Conservation (phyloP, 2,888 invertebrate species). For the Campoplex capitator region DNA sequence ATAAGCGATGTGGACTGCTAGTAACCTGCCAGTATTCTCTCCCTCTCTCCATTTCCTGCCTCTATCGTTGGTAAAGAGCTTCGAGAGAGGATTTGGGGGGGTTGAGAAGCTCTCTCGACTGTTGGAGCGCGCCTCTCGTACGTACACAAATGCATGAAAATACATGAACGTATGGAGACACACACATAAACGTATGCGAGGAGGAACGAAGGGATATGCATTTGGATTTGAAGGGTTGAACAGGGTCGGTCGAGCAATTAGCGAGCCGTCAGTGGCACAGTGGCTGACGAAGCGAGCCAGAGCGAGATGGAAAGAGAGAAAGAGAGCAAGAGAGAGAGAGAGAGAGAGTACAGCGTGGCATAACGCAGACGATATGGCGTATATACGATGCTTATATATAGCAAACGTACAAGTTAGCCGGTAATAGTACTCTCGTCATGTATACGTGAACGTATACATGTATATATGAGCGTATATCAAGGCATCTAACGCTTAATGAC, state of each 20-base stretch:
- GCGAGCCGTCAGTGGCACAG: conserved; percentile 85
- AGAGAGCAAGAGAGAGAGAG: conserved; percentile 24
- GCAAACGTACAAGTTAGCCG: conserved; percentile 45
- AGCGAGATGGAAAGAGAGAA: conserved; percentile 37
- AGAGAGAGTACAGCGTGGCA: conserved; percentile 38
- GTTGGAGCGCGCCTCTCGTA: conserved; percentile 29
- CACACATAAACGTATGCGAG: conserved; percentile 18
- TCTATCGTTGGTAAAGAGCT: conserved; percentile 45
- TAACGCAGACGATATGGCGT: conserved; percentile 50
- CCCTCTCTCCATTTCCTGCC: conserved; percentile 66
- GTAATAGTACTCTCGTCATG: conserved; percentile 36
- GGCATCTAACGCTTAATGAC: conserved; percentile 68
- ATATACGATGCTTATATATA: conserved; percentile 42
- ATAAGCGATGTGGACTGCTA: conserved; percentile 53
- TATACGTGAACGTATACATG: conserved; percentile 6
- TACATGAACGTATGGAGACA: background rate
- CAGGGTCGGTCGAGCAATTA: conserved; percentile 83
- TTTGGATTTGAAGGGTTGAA: conserved; percentile 82
- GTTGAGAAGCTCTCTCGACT: conserved; percentile 42
- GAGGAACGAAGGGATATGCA: conserved; percentile 77
- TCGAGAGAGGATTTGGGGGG: conserved; percentile 30
- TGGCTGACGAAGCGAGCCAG: conserved; percentile 78
- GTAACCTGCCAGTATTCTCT: conserved; percentile 67
- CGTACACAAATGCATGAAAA: conserved; percentile 1
- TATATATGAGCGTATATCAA: conserved; percentile 39